Evolutionary conservation across 2,888 invertebrate species (phyloP).

Genomic region (Terebella lapidaria): DNA sequence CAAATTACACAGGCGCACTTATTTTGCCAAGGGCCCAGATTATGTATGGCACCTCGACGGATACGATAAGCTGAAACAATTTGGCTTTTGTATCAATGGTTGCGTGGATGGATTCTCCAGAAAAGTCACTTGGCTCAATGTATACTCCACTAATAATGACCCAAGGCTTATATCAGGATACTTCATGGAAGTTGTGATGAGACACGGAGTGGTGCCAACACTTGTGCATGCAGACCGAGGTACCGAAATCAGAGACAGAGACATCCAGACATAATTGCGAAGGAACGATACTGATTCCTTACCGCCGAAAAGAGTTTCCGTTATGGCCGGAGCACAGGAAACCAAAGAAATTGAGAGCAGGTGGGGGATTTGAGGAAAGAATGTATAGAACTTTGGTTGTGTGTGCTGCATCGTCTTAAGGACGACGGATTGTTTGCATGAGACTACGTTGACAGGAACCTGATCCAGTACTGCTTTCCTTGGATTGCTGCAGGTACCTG

Average conservation of each 20-base stretch:
- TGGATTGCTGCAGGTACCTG: neutral
- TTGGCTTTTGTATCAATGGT: constrained; percentile 27
- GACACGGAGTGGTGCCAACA: neutral
- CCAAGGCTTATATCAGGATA: constrained; percentile 15
- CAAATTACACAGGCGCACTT: constrained; percentile 17
- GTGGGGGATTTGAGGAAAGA: neutral
- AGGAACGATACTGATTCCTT: neutral
- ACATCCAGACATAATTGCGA: neutral
- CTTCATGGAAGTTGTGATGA: constrained; percentile 1
- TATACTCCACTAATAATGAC: constrained; percentile 19
- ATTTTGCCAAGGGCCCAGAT: constrained; percentile 22
- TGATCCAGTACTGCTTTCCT: neutral
- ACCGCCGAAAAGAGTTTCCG: neutral
- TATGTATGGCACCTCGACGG: constrained; percentile 26
- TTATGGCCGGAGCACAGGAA: constrained; percentile 2
- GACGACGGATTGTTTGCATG: neutral
- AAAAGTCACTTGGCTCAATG: constrained; percentile 24
- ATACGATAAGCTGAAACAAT: constrained; percentile 27
- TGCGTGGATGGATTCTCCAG: constrained; percentile 26
- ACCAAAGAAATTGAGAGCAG: neutral
- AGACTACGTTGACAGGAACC: neutral
- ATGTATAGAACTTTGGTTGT: neutral
- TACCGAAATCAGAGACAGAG: neutral
- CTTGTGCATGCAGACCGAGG: neutral
- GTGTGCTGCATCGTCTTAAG: neutral